Base-by-base conservation (phyloP, 2,888 invertebrate species). In the Embidobia sp. region DNA sequence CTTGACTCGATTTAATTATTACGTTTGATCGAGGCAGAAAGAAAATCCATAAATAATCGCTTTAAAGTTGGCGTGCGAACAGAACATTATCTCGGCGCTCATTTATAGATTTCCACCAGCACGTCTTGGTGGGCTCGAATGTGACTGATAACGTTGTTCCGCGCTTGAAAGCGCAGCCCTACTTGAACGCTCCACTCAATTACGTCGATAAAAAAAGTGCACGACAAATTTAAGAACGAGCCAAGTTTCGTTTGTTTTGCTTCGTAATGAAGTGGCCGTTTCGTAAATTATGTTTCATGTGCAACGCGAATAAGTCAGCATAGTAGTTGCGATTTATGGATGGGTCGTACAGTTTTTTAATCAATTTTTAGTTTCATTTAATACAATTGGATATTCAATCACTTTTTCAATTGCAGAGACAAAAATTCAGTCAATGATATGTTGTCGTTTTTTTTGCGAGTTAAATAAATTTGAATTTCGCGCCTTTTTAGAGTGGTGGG, bases 1-100 rank as follows among this genome's bases (percentile, higher is more conserved):
- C n/a, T n/a, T n/a, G n/a, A n/a, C n/a, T n/a, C 11, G 37, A 69
- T 55, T 69, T 57, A 69, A 69, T 69, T 69, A 69, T 42, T 59
- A 33, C 35, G 49, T 42, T 46, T 67, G 48, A 48, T 29, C 19
- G 33, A 22, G 11, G 44, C 18, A 13, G 16, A 16, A 51, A 51
- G 46, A 27, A 69, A 69, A 59, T 51, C 33, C 59, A 26, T 48
- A 48, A 69, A 57, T 69, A 69, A 69, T 69, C 40, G 22, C 69
- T 42, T 22, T 26, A 18, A 44, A 8, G 59, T 49, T 69, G 33
- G 57, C 69, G 69, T 69, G 69, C 59, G 49, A 15, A 13, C 49
- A 37, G 37, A 42, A 51, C 59, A 69, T 69, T 69, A 67, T 57
- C 48, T 57, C 13, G 49, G 27, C 18, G 31, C 57, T 57, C 37